Conservation (phyloP, 1,140 invertebrate genomes). For the Penaeus vannamei region DNA sequence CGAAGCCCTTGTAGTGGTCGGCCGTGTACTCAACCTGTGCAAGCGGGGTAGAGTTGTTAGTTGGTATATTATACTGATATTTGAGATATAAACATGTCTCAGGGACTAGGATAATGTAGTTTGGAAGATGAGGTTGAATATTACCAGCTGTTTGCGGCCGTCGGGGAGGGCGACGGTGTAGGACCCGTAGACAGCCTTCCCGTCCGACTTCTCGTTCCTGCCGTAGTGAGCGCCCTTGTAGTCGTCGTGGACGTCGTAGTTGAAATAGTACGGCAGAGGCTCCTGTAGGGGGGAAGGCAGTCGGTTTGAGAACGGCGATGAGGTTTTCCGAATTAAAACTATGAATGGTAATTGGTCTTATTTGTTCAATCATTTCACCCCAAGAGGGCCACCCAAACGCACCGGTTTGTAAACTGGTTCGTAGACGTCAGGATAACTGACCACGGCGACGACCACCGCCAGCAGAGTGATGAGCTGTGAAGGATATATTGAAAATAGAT, state of each 20-base stretch:
- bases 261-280: slow-evolving; percentile 79
- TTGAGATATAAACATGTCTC: too few relatives aligned
- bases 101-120: neutral
- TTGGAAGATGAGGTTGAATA: too few relatives aligned
- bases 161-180: slow-evolving; percentile 12
- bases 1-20: slow-evolving; percentile 80
- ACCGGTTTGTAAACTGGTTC: too few relatives aligned
- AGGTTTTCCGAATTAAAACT: too few relatives aligned
- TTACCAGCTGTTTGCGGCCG: neutral
- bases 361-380: too few relatives aligned
- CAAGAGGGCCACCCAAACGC: too few relatives aligned
- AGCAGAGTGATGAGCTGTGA: too few relatives aligned
- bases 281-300: neutral
- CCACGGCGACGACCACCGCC: too few relatives aligned
- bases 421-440: too few relatives aligned
- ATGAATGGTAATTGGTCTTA: too few relatives aligned
- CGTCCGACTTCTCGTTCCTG: slow-evolving; percentile 5
- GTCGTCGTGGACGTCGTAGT: slow-evolving; percentile 86
- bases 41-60: neutral
- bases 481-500: too few relatives aligned
- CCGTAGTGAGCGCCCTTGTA: slow-evolving; percentile 77
- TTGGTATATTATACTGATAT: too few relatives aligned
- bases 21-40: slow-evolving; percentile 81
- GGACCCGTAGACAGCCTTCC: slow-evolving; percentile 10
- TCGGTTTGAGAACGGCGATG: neutral